phyloP scores from a whole-genome alignment of 2,797 vertebrate species.

The Sparus aurata region DNA sequence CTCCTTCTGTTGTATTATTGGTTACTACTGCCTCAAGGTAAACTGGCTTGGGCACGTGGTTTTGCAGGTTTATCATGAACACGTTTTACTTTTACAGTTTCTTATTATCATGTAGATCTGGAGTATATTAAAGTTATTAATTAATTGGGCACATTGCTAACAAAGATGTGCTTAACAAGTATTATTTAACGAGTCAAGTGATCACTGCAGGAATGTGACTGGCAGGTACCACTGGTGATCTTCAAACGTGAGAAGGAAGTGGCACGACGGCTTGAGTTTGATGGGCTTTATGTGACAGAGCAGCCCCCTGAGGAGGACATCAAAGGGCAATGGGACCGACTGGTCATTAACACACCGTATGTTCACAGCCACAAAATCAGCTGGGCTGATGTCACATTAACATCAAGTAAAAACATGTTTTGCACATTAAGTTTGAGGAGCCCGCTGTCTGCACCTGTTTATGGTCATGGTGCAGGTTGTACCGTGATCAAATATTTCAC shows the following conservation, averaged over 20 bases:
- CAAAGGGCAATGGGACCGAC: constrained; percentile 96
- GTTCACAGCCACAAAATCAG: constrained; percentile 55
- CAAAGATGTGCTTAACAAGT: not conserved
- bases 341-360: constrained; percentile 94
- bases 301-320: constrained; percentile 95
- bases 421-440: constrained; percentile 2
- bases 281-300: constrained; percentile 92
- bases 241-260: constrained; percentile 97
- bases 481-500: not conserved
- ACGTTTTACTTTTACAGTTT: not conserved
- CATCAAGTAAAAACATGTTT: constrained; percentile 18
- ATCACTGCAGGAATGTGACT: constrained; percentile 28
- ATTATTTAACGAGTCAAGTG: not conserved
- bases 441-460: not conserved
- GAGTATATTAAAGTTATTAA: not conserved
- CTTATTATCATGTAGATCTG: not conserved
- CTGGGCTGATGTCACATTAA: constrained; percentile 10
- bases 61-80: constrained; percentile 5
- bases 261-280: constrained; percentile 93
- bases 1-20: constrained; percentile 96
- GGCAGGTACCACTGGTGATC: constrained; percentile 93
- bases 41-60: not conserved
- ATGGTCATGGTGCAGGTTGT: not conserved
- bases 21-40: constrained; percentile 97
- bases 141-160: too few relatives aligned